phyloP scores from a whole-genome alignment of 2,888 invertebrate genomes.

The Seira musarum region DNA sequence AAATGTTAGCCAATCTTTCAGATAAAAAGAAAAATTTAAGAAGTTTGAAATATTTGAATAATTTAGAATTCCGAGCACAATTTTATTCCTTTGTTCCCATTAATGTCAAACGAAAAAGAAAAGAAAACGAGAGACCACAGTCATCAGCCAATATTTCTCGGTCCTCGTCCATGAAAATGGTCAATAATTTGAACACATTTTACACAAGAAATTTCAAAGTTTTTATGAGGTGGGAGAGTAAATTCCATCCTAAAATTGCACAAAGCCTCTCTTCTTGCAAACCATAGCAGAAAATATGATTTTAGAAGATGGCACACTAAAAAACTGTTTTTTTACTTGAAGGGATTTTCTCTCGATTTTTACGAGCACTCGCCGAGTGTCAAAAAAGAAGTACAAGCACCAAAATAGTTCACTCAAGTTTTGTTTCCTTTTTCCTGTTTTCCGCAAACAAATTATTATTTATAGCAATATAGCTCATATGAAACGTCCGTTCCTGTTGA shows the following conservation, averaged over 20 bases:
- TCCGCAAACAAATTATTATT: too few species aligned
- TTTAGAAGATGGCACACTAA: not conserved
- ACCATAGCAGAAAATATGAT: constrained; percentile 17
- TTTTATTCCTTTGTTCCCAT: not conserved
- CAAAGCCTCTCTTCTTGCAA: not conserved
- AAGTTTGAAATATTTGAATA: too few species aligned
- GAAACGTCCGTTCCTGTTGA: constrained; percentile 51
- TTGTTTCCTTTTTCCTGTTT: too few species aligned
- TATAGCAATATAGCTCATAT: too few species aligned
- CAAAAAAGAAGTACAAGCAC: too few species aligned
- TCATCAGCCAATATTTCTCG: constrained; percentile 67
- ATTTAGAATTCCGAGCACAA: too few species aligned
- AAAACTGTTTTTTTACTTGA: constrained; percentile 13
- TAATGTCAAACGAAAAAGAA: not conserved
- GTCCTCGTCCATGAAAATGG: constrained; percentile 68
- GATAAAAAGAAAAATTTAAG: too few species aligned
- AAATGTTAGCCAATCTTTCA: too few species aligned
- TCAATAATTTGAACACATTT: constrained; percentile 51
- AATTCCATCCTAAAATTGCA: constrained; percentile 65
- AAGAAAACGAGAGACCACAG: not conserved
- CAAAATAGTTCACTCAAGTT: too few species aligned
- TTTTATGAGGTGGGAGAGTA: constrained; percentile 38
- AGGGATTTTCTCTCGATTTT: too few species aligned
- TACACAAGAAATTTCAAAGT: constrained; percentile 38
- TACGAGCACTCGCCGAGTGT: too few species aligned